Conservation (phyloP, 2,113 vertebrate genomes). For the Rhagologus leucostigma region DNA sequence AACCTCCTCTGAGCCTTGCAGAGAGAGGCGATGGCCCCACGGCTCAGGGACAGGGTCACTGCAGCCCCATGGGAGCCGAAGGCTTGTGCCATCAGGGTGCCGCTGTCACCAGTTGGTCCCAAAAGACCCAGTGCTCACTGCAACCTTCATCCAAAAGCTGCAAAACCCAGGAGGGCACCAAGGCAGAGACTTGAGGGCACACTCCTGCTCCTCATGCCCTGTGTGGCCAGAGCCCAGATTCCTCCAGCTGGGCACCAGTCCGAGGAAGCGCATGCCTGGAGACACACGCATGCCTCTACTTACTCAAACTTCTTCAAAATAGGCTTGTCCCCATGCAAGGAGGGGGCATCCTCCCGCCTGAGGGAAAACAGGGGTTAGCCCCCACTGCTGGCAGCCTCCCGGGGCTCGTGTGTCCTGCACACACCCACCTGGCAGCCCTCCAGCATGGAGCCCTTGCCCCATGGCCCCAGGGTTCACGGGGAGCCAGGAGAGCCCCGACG, state of each 20-base stretch:
- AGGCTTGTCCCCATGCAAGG: slow-evolving; percentile 80
- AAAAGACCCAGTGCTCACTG: background rate
- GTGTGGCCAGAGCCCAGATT: fast-evolving
- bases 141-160: background rate
- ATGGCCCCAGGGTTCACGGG: background rate
- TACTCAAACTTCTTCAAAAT: slow-evolving; percentile 89
- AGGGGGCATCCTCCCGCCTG: slow-evolving; percentile 77
- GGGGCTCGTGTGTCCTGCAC: background rate
- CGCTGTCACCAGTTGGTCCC: background rate
- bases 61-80: background rate
- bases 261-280: background rate
- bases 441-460: background rate
- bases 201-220: background rate
- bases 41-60: fast-evolving
- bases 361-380: slow-evolving; percentile 70
- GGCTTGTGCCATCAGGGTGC: background rate
- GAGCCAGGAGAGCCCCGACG: fast-evolving
- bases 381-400: background rate
- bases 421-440: background rate
- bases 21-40: background rate
- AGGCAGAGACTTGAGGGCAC: background rate
- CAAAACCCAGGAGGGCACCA: background rate
- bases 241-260: fast-evolving
- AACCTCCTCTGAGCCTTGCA: background rate
- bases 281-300: slow-evolving; percentile 78